A percentile compares a stretch with the other conserved stretches of the same genome.
phyloP scores from a whole-genome alignment of 2,113 vertebrate species.

The Notechis scutatus region DNA sequence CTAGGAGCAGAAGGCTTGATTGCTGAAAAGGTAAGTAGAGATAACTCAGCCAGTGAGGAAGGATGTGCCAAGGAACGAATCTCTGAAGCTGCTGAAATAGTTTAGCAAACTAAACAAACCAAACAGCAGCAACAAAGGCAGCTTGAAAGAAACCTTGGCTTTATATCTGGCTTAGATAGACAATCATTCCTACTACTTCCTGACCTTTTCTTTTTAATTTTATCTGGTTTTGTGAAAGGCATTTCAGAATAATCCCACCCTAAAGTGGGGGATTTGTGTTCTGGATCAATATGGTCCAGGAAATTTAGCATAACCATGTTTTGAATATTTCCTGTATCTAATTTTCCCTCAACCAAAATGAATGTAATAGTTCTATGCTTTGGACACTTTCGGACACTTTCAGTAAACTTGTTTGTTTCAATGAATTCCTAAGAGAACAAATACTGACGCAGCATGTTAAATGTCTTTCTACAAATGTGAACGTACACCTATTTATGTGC shows the following conservation, averaged over 20 bases:
- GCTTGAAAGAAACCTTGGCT: slow-evolving; percentile 4
- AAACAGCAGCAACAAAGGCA: neutral
- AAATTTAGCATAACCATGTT: neutral
- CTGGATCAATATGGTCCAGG: neutral
- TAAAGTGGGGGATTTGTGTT: neutral
- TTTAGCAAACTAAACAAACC: neutral
- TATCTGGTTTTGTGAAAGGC: neutral
- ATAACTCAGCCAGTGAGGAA: neutral
- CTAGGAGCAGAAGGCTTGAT: slow-evolving; percentile 50
- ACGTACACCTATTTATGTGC: neutral
- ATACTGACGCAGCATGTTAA: neutral
- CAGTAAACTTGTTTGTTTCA: neutral
- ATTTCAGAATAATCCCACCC: neutral
- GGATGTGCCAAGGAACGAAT: slow-evolving; percentile 8
- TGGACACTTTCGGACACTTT: neutral
- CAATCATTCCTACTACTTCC: neutral
- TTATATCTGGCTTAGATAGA: neutral
- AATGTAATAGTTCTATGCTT: neutral
- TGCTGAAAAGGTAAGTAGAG: neutral
- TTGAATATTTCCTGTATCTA: neutral
- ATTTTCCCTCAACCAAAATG: neutral
- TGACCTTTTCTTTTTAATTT: accelerated
- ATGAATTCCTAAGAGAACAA: neutral
- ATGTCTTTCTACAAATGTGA: neutral
- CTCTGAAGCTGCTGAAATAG: neutral